A percentile compares a stretch with the other conserved stretches of the same genome.
Evolutionary conservation across 2,113 vertebrate genomes (phyloP).

Genomic region (Numida meleagris): DNA sequence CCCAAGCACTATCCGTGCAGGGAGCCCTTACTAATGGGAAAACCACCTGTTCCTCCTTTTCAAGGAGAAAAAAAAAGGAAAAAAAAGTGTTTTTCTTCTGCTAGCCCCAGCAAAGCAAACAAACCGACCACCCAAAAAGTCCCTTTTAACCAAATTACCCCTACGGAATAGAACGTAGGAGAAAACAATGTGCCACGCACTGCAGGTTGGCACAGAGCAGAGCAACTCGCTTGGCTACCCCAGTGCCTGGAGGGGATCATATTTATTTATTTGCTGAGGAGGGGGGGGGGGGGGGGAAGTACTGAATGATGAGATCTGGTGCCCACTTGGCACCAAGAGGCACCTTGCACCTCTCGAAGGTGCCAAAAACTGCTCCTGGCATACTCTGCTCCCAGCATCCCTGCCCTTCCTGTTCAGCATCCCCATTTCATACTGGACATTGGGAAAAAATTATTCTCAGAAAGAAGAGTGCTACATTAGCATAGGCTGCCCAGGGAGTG

Average conservation of each 20-base stretch:
- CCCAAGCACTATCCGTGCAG: background rate
- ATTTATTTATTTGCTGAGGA: background rate
- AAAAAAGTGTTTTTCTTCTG: background rate
- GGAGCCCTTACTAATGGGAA: background rate
- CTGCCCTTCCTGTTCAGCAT: background rate
- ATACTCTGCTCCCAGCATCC: background rate
- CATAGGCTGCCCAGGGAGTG: too few species aligned
- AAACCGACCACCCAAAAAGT: background rate
- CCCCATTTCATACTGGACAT: too few species aligned
- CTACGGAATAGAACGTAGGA: background rate
- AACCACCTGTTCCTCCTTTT: background rate
- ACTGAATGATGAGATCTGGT: background rate
- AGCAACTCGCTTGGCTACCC: background rate
- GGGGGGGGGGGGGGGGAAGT: fast-evolving
- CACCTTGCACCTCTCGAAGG: background rate
- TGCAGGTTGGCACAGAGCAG: background rate
- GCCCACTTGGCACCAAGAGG: background rate
- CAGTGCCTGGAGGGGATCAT: background rate
- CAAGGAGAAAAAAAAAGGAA: background rate
- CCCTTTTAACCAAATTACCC: background rate
- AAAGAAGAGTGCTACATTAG: too few species aligned
- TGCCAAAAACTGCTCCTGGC: slow-evolving; percentile 51
- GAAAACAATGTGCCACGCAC: background rate
- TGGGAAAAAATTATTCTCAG: too few species aligned
- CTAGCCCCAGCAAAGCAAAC: background rate